A percentile compares a stretch with the other conserved stretches of the same genome.
Evolutionary conservation across 2,888 invertebrate genomes (phyloP).

Genomic region (Leptarthrus brevirostris): DNA sequence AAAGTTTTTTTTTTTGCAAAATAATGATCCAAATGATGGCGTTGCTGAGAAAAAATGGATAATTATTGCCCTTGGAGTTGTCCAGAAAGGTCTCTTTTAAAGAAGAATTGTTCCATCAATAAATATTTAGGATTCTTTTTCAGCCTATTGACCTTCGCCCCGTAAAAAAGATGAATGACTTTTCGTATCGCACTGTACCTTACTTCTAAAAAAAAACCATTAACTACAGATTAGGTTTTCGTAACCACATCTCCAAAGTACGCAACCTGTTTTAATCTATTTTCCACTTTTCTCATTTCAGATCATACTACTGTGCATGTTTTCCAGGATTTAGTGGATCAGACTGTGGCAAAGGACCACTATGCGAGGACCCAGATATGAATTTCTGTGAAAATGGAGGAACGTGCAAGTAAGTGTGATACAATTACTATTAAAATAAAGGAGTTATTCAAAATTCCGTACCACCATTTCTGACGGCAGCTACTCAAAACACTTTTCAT

Average conservation of each 20-base stretch:
- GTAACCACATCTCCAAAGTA: no score
- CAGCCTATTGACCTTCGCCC: no score
- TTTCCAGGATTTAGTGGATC: conserved; percentile 83
- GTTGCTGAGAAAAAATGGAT: no score
- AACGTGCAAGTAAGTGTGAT: conserved; percentile 79
- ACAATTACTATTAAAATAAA: neutral
- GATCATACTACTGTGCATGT: conserved; percentile 83
- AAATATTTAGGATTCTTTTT: no score
- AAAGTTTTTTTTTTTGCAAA: no score
- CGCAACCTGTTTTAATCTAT: no score
- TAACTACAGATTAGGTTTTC: no score
- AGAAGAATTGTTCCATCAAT: no score
- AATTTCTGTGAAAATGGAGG: conserved; percentile 84
- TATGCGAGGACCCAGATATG: conserved; percentile 75
- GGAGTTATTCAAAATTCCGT: neutral
- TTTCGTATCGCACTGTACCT: neutral
- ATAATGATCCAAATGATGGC: no score
- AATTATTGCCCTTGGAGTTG: no score
- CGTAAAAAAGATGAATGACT: neutral
- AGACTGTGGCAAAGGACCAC: conserved; percentile 83
- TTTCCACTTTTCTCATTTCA: conserved; percentile 64
- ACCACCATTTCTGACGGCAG: neutral
- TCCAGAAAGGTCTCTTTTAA: no score
- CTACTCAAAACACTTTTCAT: conserved; percentile 27
- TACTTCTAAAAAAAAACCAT: no score